Conservation (phyloP, 2,113 vertebrate species). For the Malaclemys terrapin region DNA sequence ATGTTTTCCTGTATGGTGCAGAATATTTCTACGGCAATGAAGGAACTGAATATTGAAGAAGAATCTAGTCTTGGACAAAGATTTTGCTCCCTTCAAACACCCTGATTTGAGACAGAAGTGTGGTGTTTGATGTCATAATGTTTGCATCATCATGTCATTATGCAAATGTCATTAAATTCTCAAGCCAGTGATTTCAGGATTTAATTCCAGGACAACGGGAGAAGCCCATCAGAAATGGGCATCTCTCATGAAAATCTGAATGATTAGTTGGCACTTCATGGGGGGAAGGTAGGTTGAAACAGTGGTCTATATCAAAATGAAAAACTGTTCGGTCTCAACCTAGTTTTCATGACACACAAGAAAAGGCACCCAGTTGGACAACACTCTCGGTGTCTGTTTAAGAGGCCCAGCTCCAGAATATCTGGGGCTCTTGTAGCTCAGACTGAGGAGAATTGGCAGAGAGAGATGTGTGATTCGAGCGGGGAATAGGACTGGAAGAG, state of each 20-base stretch:
- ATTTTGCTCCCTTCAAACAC: background rate
- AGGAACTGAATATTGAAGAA: background rate
- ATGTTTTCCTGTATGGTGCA: background rate
- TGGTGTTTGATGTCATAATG: background rate
- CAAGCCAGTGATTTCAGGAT: background rate
- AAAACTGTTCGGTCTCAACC: background rate
- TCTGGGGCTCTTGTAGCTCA: background rate
- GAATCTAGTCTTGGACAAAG: background rate
- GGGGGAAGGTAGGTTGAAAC: background rate
- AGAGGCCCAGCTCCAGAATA: background rate
- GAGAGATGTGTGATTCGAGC: background rate
- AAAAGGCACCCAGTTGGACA: background rate
- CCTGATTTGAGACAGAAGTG: background rate
- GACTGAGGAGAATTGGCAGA: background rate
- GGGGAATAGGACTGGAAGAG: background rate
- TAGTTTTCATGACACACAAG: accelerated
- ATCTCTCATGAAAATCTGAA: background rate
- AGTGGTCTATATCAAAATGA: background rate
- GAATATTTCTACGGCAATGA: background rate
- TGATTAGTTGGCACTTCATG: background rate
- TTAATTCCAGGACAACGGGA: background rate
- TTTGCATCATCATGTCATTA: background rate
- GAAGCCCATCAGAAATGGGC: background rate
- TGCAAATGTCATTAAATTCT: background rate
- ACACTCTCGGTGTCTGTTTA: background rate